Evolutionary conservation across 2,888 invertebrate species (phyloP).

Genomic region (Drosophila pullipes): DNA sequence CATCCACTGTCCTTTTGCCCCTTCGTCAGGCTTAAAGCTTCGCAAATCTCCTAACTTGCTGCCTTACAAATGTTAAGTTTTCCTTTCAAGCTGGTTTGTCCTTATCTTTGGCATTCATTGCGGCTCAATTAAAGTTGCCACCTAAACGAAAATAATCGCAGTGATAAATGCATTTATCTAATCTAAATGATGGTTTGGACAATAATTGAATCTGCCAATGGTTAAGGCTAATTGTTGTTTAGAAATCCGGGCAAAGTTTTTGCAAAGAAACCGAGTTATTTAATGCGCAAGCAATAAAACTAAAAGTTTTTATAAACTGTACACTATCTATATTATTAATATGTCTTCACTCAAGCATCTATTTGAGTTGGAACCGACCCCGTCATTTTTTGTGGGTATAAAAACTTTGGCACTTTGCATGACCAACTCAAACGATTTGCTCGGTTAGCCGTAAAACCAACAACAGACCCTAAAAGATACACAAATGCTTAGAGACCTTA

Average conservation of each 20-base stretch:
- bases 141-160: constrained; percentile 30
- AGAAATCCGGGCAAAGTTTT: not conserved
- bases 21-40: not conserved
- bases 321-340: constrained; percentile 51
- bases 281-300: constrained; percentile 48
- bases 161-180: constrained; percentile 4
- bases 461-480: constrained; percentile 66
- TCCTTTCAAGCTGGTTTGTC: constrained; percentile 19
- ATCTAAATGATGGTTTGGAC: constrained; percentile 5
- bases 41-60: constrained; percentile 4
- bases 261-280: not conserved
- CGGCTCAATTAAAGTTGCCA: constrained; percentile 56
- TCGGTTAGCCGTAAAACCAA: constrained; percentile 69
- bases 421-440: constrained; percentile 77
- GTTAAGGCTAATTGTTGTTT: constrained; percentile 11
- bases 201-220: constrained; percentile 21
- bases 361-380: constrained; percentile 28
- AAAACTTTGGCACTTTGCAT: constrained; percentile 77
- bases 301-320: constrained; percentile 50
- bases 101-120: constrained; percentile 56
- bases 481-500: constrained; percentile 70
- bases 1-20: not conserved
- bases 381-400: constrained; percentile 38
- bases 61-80: constrained; percentile 30
- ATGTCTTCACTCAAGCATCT: constrained; percentile 55